A percentile compares a stretch with the other conserved stretches of the same genome.
phyloP scores from a whole-genome alignment of 2,113 vertebrate genomes.

The Amblyornis subalaris region DNA sequence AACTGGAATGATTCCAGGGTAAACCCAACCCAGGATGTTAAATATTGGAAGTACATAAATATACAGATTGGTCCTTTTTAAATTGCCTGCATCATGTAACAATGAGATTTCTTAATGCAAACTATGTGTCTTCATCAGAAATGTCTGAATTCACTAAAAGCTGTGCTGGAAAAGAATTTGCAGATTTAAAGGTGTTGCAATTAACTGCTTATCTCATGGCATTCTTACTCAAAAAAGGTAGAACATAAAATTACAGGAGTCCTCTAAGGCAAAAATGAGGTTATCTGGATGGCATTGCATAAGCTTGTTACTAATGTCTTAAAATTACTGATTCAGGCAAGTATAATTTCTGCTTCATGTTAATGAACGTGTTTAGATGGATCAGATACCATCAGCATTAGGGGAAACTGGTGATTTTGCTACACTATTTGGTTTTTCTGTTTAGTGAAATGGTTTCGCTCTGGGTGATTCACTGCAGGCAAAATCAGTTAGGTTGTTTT shows the following conservation, averaged over 20 bases:
- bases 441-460: background rate
- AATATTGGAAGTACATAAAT: background rate
- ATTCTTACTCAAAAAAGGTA: background rate
- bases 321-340: background rate
- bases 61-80: fast-evolving
- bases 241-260: background rate
- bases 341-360: background rate
- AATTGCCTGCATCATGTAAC: background rate
- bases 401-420: background rate
- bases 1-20: background rate
- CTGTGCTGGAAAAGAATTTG: background rate
- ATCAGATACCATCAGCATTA: background rate
- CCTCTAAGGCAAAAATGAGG: background rate
- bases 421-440: background rate
- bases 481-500: background rate
- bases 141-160: background rate
- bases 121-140: background rate
- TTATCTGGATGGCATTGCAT: background rate
- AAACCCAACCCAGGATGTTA: background rate
- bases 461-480: background rate
- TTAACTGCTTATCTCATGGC: background rate
- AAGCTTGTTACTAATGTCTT: constrained; percentile 1
- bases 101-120: background rate
- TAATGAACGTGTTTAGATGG: background rate
- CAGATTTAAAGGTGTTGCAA: background rate